These are phyloP conservation scores for Gallinago jamesoni DNA, from an alignment of 2,113 vertebrate genomes.

Conservation along the genomic window DNA sequence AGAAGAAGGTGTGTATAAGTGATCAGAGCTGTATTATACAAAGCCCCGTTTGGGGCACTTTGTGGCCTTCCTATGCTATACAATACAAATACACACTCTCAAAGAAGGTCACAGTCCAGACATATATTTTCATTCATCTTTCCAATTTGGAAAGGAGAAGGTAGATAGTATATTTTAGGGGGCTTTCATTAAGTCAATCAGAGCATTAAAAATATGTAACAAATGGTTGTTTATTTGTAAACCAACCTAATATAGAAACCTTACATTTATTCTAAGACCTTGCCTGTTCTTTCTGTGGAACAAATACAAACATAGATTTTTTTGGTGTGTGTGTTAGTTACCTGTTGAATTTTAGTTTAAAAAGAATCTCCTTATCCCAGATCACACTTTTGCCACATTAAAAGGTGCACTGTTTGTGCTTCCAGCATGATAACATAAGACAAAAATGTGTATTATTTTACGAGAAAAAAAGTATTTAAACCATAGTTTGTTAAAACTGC, in stretches of 20 bases:
- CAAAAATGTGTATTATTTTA: not conserved
- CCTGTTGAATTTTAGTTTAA: not conserved
- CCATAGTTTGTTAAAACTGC: not conserved
- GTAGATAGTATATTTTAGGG: not conserved
- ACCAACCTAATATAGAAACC: not conserved
- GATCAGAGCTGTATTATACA: not conserved
- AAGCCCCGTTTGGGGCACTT: not conserved
- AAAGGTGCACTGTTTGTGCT: not conserved
- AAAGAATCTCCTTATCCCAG: not conserved
- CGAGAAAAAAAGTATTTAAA: not conserved
- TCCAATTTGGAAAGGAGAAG: not conserved
- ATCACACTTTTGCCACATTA: not conserved
- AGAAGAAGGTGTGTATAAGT: not conserved
- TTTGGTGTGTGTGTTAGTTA: not conserved
- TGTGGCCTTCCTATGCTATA: not conserved
- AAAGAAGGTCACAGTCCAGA: not conserved
- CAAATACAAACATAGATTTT: not conserved
- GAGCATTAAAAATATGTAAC: not conserved
- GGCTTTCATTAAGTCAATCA: not conserved
- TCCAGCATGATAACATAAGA: not conserved
- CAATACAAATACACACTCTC: not conserved
- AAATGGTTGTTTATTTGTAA: not conserved
- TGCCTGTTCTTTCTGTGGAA: not conserved
- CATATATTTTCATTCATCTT: not conserved
- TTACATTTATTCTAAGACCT: not conserved